Percentiles rank a stretch among this genome's conserved stretches.
These are phyloP conservation scores for Catharus minimus DNA, from an alignment of 2,113 vertebrate species.

Conservation along the genomic window DNA sequence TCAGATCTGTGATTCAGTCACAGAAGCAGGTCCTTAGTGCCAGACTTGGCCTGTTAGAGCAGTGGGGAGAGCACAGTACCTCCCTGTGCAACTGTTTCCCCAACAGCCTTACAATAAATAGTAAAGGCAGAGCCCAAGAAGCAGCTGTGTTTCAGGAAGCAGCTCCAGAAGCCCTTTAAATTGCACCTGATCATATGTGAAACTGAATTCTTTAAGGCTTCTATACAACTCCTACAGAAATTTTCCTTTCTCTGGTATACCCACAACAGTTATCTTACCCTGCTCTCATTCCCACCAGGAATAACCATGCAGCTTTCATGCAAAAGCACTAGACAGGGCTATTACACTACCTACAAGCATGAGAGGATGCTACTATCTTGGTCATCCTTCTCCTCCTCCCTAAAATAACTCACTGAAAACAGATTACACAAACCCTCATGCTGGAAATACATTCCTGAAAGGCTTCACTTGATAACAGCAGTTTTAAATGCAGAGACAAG, in stretches of 20 bases:
- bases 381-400: not conserved
- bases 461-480: not conserved
- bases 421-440: not conserved
- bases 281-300: not conserved
- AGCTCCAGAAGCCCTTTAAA: not conserved
- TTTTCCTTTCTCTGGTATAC: not conserved
- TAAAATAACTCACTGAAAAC: not conserved
- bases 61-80: not conserved
- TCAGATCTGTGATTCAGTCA: not conserved
- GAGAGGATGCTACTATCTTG: not conserved
- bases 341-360: not conserved
- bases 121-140: not conserved
- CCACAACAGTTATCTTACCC: not conserved
- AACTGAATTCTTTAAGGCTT: not conserved
- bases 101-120: not conserved
- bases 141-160: not conserved
- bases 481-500: not conserved
- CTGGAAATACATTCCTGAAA: not conserved
- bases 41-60: not conserved
- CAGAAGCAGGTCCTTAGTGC: not conserved
- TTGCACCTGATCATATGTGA: fast-evolving
- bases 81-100: not conserved
- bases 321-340: not conserved
- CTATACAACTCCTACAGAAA: not conserved
- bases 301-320: not conserved